Percentiles rank a stretch among this genome's conserved stretches.
Conservation (phyloP, 53 echinoderm and acorn worm species). For the Henricia sp. region DNA sequence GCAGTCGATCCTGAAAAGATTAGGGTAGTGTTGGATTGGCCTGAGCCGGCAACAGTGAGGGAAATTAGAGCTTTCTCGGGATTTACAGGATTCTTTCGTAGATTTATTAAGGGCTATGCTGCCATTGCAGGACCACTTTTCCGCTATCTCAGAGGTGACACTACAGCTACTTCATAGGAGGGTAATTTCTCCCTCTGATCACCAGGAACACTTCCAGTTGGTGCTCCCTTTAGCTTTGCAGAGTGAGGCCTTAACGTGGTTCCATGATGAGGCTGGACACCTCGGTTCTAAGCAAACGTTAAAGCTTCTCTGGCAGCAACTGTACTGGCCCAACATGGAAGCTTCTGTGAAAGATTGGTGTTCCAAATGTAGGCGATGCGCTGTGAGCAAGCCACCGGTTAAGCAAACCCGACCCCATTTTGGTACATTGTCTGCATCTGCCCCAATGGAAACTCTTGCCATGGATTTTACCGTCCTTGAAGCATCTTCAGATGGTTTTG, state of each 20-base stretch:
- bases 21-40: constrained; percentile 51
- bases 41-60: constrained; percentile 48
- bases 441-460: constrained; percentile 34
- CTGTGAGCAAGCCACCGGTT: constrained; percentile 29
- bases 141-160: background rate
- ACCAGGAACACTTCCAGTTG: background rate
- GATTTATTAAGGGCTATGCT: constrained; percentile 65
- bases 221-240: constrained; percentile 4
- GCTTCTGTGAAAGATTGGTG: constrained; percentile 1
- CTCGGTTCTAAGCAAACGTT: constrained; percentile 30
- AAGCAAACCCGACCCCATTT: constrained; percentile 11
- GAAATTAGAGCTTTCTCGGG: constrained; percentile 66
- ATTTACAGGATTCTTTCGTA: constrained; percentile 65
- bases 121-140: constrained; percentile 64
- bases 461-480: constrained; percentile 35
- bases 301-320: background rate
- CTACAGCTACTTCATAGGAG: background rate
- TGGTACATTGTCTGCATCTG: constrained; percentile 1
- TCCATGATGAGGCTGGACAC: constrained; percentile 54
- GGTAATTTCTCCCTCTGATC: background rate
- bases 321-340: constrained; percentile 13
- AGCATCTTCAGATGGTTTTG: background rate
- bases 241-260: constrained; percentile 9
- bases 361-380: background rate
- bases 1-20: constrained; percentile 67